These are phyloP conservation scores for Taeniopygia guttata DNA, from an alignment of 2,797 vertebrate species.

Conservation along the genomic window DNA sequence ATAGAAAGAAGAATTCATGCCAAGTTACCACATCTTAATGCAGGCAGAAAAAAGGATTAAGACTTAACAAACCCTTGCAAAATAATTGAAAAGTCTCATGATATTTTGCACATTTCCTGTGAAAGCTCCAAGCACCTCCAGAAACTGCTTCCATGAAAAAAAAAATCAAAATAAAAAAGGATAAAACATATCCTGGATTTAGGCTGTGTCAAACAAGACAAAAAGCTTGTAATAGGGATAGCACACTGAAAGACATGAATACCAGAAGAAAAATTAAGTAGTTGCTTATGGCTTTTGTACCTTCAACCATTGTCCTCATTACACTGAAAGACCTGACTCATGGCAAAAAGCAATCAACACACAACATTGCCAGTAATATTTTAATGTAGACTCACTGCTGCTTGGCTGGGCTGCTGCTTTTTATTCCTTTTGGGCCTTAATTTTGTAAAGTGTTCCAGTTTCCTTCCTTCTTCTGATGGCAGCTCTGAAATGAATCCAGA, in stretches of 20 bases:
- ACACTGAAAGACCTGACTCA: background rate
- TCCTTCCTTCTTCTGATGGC: slow-evolving; percentile 92
- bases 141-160: background rate
- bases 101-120: background rate
- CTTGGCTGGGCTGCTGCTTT: slow-evolving; percentile 88
- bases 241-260: background rate
- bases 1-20: background rate
- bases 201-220: background rate
- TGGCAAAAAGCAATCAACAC: background rate
- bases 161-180: background rate
- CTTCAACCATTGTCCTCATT: background rate
- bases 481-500: slow-evolving; percentile 85
- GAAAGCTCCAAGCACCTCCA: background rate
- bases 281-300: background rate
- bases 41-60: slow-evolving; percentile 43
- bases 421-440: slow-evolving; percentile 91
- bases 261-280: background rate
- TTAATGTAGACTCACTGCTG: slow-evolving; percentile 82
- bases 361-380: background rate
- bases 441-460: slow-evolving; percentile 96
- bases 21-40: slow-evolving; percentile 4
- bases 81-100: background rate
- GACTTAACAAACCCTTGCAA: background rate
- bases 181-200: background rate
- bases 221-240: background rate